Conservation (phyloP, 1,140 invertebrate species). For the Fopius arisanus region DNA sequence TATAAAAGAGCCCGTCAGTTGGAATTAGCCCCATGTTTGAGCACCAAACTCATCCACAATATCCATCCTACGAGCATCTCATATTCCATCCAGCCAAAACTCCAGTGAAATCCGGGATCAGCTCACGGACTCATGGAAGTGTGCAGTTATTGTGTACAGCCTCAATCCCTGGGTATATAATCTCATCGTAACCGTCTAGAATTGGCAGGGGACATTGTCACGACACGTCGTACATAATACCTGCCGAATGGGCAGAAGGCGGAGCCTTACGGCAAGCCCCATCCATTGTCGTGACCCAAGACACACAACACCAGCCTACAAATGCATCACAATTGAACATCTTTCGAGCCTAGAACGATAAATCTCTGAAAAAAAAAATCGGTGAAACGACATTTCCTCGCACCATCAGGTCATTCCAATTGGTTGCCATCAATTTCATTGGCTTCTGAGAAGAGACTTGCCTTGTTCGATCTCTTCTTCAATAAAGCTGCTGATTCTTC, state of each 20-base stretch:
- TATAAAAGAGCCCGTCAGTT: background rate
- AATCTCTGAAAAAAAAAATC: constrained; percentile 6
- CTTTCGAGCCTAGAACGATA: background rate
- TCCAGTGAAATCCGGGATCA: constrained; percentile 5
- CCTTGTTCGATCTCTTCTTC: no score
- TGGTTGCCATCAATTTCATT: background rate
- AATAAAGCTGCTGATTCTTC: no score
- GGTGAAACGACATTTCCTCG: background rate
- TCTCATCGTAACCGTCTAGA: background rate
- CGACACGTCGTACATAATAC: constrained; percentile 11
- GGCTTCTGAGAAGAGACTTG: background rate
- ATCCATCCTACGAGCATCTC: background rate
- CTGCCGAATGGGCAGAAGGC: background rate
- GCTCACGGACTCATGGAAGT: background rate
- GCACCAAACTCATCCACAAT: background rate
- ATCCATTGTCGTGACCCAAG: background rate
- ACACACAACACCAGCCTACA: background rate
- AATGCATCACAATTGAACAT: background rate
- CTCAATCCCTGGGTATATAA: background rate
- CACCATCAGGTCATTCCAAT: background rate
- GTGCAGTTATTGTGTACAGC: background rate
- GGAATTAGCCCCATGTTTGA: background rate
- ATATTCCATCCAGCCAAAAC: background rate
- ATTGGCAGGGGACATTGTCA: constrained; percentile 6
- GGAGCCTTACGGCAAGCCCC: background rate